Conservation (phyloP, 2,797 vertebrate genomes). For the Scolopax bukidnonensis region DNA sequence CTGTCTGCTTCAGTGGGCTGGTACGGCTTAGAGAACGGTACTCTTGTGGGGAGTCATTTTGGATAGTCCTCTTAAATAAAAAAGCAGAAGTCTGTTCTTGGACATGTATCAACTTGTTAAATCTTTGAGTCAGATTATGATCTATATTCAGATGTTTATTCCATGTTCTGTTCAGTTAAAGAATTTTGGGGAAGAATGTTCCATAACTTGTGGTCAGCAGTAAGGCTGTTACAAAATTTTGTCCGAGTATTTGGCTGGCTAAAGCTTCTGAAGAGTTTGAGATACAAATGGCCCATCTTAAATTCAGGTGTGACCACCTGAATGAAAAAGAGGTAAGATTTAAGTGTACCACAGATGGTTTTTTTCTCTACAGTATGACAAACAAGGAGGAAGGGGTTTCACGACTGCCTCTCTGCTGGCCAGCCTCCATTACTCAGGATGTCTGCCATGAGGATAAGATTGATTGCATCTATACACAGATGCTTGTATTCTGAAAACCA, state of each 20-base stretch:
- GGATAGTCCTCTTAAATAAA: background rate
- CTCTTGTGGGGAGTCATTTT: background rate
- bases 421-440: background rate
- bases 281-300: background rate
- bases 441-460: background rate
- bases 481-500: background rate
- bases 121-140: background rate
- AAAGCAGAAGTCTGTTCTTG: background rate
- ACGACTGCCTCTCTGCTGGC: background rate
- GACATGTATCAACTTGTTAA: fast-evolving
- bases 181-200: background rate
- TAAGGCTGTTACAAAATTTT: background rate
- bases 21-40: background rate
- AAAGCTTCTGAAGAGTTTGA: background rate
- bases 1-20: background rate
- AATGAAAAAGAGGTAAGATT: background rate
- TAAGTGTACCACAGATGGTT: background rate
- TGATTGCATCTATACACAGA: background rate
- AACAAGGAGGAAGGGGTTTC: background rate
- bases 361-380: background rate
- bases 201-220: background rate
- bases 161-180: background rate
- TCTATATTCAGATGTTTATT: background rate
- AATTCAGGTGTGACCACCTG: background rate
- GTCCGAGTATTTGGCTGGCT: background rate